Evolutionary conservation across 2,113 vertebrate genomes (phyloP).

Genomic region (Pseudopodoces humilis): DNA sequence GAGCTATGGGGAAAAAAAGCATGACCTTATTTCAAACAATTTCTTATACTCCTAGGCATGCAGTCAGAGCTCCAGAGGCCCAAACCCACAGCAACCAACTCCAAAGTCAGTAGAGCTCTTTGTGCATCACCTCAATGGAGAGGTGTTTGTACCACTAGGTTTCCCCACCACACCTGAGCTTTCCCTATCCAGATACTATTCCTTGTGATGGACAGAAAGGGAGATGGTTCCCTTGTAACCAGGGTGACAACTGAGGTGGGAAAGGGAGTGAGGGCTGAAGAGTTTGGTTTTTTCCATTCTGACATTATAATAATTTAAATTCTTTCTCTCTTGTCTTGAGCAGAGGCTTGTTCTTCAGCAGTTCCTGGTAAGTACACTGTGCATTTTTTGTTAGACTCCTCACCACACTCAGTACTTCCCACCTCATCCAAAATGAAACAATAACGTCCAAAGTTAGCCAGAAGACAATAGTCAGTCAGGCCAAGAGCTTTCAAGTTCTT

Average conservation of each 20-base stretch:
- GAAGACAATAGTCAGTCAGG: neutral
- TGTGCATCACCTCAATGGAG: neutral
- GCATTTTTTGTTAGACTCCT: neutral
- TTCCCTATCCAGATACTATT: rapidly evolving
- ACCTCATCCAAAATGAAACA: neutral
- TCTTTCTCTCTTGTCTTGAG: constrained; percentile 43
- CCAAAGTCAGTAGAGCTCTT: neutral
- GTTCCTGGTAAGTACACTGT: constrained; percentile 79
- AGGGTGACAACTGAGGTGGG: neutral
- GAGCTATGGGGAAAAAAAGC: neutral
- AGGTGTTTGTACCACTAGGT: neutral
- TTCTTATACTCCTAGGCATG: neutral
- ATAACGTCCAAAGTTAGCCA: neutral
- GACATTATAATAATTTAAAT: neutral
- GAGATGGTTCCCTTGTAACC: neutral
- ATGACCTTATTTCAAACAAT: neutral
- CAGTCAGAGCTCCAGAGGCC: neutral
- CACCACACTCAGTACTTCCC: neutral
- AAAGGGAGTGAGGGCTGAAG: neutral
- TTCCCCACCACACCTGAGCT: neutral
- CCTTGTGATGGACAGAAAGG: neutral
- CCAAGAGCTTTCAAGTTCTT: neutral
- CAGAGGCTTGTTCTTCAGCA: constrained; percentile 85
- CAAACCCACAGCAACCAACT: neutral
- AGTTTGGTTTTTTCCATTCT: neutral